A percentile compares a stretch with the other conserved stretches of the same genome.
phyloP scores from a whole-genome alignment of 2,113 vertebrate genomes.

The Recurvirostra avosetta region DNA sequence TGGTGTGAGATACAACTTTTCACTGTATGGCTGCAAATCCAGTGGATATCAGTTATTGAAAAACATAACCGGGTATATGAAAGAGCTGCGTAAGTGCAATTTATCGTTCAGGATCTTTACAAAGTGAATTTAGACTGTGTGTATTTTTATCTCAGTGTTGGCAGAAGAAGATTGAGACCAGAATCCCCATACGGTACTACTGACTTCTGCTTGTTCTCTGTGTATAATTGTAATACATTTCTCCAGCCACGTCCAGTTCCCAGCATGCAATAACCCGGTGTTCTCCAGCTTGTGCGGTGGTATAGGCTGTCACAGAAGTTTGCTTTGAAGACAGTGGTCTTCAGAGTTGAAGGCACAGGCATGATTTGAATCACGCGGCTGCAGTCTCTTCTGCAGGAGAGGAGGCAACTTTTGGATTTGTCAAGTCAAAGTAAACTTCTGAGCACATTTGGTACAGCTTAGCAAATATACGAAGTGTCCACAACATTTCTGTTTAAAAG shows the following conservation, averaged over 20 bases:
- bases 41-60: constrained; percentile 73
- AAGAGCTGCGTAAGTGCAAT: constrained; percentile 76
- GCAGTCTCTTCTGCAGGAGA: not conserved
- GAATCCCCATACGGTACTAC: not conserved
- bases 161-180: not conserved
- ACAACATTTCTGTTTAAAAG: not conserved
- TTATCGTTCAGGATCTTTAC: not conserved
- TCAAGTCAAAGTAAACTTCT: not conserved
- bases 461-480: not conserved
- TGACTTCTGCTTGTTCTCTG: not conserved
- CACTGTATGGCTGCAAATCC: constrained; percentile 74
- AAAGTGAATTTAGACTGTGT: not conserved
- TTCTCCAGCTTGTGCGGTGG: not conserved
- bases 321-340: not conserved
- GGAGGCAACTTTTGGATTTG: not conserved
- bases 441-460: not conserved
- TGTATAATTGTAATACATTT: not conserved
- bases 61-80: constrained; percentile 68
- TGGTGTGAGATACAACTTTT: constrained; percentile 71
- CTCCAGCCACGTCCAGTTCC: not conserved
- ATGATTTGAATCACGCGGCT: not conserved
- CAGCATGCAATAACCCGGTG: not conserved
- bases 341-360: not conserved
- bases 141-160: not conserved
- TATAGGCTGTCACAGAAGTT: not conserved